Evolutionary conservation across 2,888 invertebrate genomes (phyloP), one percentile per base, ranked within the genome.

Genomic region (Amphimallon solstitiale): DNA sequence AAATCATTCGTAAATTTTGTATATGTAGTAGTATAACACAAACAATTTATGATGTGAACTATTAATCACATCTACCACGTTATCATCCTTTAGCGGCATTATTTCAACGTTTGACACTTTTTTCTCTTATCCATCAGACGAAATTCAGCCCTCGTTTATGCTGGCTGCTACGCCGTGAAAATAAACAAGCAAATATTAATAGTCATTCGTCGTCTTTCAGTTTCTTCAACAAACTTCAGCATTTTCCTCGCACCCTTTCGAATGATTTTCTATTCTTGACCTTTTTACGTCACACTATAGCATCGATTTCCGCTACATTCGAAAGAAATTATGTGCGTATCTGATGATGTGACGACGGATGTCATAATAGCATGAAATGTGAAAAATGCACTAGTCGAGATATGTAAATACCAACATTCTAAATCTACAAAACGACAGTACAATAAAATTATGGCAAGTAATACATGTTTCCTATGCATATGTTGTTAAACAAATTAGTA

Each of bases 151-250:
- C 12, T 12, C 2, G 51, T 35, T 51, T 51, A 51, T 51, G 34
- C 35, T 51, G 10, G 35, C 12, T 29, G 29, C 14, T 14, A 17
- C 17, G 35, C 35, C n/a, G 51, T 35, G 23, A 51, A 51, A 35
- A 23, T 51, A 51, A 51, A 35, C 51, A 51, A 51, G 35, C 51
- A 51, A 51, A 51, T 51, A 35, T 51, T 51, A 51, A 51, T 35
- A 35, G 35, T 51, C 51, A 7, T 29, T 35, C 35, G 1, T 9
- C 51, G 51, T 35, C 51, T 35, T 51, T 51, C 51, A 51, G 1
- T 29, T 29, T 29, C 17, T 15, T 35, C 34, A 21, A 29, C 34
- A 51, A 51, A 34, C 10, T 35, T 17, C 35, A 51, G 51, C 34
- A 51, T n/a, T 51, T 51, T 51, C 35, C 29, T 29, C 35, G 51